Evolutionary conservation across 2,113 vertebrate genomes (phyloP).

Genomic region (Taurulus bubalis): DNA sequence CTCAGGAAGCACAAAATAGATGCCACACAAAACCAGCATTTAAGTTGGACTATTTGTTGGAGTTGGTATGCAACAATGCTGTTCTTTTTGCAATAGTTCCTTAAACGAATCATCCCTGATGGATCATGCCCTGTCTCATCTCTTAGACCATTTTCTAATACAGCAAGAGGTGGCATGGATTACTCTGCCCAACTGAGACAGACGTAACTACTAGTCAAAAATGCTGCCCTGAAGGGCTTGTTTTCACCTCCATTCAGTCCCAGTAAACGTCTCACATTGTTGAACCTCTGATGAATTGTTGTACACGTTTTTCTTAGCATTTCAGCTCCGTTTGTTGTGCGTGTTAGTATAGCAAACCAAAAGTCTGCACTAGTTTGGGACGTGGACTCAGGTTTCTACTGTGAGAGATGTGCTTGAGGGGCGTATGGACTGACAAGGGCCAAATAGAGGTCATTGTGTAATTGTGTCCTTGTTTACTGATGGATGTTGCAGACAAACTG

Average conservation of each 20-base stretch:
- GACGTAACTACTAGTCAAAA: conserved; percentile 21
- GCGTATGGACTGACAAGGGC: conserved; percentile 64
- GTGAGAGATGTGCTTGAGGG: conserved; percentile 56
- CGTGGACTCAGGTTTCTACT: conserved; percentile 58
- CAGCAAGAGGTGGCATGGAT: conserved; percentile 66
- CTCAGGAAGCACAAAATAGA: conserved; percentile 16
- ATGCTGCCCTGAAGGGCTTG: conserved; percentile 30
- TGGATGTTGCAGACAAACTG: conserved; percentile 58
- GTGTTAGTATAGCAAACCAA: conserved; percentile 30
- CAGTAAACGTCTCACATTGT: neutral
- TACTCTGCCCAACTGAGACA: conserved; percentile 67
- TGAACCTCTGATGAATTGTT: conserved; percentile 25
- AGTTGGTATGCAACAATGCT: conserved; percentile 31
- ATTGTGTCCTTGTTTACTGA: conserved; percentile 64
- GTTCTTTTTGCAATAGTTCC: conserved; percentile 33
- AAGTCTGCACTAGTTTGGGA: conserved; percentile 38
- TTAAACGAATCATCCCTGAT: conserved; percentile 58
- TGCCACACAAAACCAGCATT: conserved; percentile 24
- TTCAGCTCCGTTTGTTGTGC: conserved; percentile 25
- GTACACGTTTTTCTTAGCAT: neutral
- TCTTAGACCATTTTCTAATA: conserved; percentile 62
- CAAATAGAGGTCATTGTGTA: conserved; percentile 73
- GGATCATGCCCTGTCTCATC: conserved; percentile 53
- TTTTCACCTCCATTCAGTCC: neutral
- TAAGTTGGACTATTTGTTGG: conserved; percentile 41